Evolutionary conservation across 2,888 invertebrate species (phyloP).

Genomic region (Drosophila neotestacea): DNA sequence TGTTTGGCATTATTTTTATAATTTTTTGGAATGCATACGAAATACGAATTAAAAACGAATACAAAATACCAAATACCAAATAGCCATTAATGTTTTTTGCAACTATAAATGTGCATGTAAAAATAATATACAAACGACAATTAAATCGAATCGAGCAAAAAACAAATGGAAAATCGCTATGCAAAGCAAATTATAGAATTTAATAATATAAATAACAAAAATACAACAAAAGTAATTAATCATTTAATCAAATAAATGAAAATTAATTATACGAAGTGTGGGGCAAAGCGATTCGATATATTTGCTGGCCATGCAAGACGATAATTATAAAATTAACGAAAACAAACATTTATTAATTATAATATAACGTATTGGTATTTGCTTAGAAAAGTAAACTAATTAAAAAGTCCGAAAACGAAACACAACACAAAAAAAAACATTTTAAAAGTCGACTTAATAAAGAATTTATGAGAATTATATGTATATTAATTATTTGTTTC

Average conservation of each 20-base stretch:
- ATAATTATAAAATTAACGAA: constrained; percentile 52
- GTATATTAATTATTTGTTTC: constrained; percentile 60
- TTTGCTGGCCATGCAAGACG: constrained; percentile 37
- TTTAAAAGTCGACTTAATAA: constrained; percentile 83
- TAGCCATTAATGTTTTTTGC: constrained; percentile 77
- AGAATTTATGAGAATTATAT: constrained; percentile 83
- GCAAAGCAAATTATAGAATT: constrained; percentile 76
- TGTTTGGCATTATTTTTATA: constrained; percentile 44
- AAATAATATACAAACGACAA: constrained; percentile 50
- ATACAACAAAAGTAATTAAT: constrained; percentile 54
- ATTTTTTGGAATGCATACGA: constrained; percentile 53
- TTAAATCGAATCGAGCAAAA: constrained; percentile 39
- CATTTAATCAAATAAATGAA: constrained; percentile 61
- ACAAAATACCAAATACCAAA: constrained; percentile 50
- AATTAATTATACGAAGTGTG: constrained; percentile 50
- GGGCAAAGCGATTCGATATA: constrained; percentile 41
- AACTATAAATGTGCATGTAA: constrained; percentile 79
- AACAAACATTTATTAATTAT: constrained; percentile 65
- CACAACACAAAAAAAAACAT: constrained; percentile 59
- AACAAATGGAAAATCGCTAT: constrained; percentile 28
- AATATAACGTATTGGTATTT: constrained; percentile 68
- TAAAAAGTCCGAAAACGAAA: constrained; percentile 53
- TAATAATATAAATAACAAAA: constrained; percentile 65
- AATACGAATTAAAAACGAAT: constrained; percentile 56
- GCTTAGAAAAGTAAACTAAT: constrained; percentile 77